Conservation (phyloP, 2,888 invertebrate genomes). For the Clivina fossor region DNA sequence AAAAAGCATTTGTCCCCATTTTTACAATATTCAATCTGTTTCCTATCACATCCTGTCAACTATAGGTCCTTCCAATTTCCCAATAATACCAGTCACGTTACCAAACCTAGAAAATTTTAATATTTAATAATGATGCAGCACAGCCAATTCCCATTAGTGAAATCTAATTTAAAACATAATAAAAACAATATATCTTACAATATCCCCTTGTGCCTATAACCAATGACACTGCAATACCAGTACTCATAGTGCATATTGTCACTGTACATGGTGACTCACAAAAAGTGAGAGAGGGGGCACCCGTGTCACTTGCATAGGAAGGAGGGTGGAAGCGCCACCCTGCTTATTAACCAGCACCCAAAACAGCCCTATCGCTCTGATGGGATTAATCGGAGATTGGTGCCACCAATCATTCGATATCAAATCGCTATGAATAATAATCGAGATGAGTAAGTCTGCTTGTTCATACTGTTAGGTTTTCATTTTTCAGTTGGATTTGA, state of each 20-base stretch:
- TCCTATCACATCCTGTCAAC: too few species aligned
- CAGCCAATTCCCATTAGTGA: too few species aligned
- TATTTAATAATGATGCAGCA: too few species aligned
- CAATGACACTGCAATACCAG: background rate
- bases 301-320: slow-evolving; percentile 3
- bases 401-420: slow-evolving; percentile 46
- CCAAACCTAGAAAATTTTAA: too few species aligned
- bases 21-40: too few species aligned
- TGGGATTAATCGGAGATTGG: slow-evolving; percentile 48
- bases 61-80: too few species aligned
- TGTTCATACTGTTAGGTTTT: too few species aligned
- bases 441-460: slow-evolving; percentile 48
- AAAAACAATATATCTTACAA: slow-evolving; percentile 14
- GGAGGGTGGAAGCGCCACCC: slow-evolving; percentile 7
- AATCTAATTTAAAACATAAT: slow-evolving; percentile 16
- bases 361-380: slow-evolving; percentile 39
- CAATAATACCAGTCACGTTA: too few species aligned
- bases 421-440: slow-evolving; percentile 48
- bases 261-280: background rate
- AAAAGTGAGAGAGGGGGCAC: background rate
- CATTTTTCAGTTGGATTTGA: too few species aligned
- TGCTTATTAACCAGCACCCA: background rate
- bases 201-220: background rate
- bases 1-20: too few species aligned
- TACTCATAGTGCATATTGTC: background rate